phyloP scores from a whole-genome alignment of 2,113 vertebrate species.

The Tetraodon nigroviridis region DNA sequence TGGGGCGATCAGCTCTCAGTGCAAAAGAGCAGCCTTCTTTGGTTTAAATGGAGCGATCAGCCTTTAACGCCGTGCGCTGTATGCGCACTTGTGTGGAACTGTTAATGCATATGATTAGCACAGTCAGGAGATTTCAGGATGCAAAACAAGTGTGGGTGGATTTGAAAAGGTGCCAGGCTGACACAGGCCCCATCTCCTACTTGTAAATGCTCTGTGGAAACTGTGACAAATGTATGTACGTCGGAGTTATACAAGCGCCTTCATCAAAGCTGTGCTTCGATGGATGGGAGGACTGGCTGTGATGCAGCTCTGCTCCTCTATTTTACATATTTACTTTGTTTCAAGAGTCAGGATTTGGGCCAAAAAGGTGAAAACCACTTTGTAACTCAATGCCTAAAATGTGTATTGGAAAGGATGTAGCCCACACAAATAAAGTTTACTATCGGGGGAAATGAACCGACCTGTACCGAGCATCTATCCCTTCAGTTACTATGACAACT shows the following conservation, averaged over 20 bases:
- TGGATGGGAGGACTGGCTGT: background rate
- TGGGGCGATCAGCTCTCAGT: background rate
- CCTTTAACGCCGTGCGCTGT: conserved; percentile 12
- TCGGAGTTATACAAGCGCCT: conserved; percentile 18
- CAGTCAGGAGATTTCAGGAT: conserved; percentile 38
- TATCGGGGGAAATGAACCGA: background rate
- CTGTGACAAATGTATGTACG: conserved; percentile 26
- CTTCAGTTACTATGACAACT: too few species aligned
- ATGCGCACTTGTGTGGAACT: conserved; percentile 18
- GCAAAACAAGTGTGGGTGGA: conserved; percentile 62
- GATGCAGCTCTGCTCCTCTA: background rate
- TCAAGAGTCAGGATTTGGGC: too few species aligned
- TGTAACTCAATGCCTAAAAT: too few species aligned
- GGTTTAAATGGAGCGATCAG: conserved; percentile 9
- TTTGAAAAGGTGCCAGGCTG: conserved; percentile 44
- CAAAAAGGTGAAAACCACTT: too few species aligned
- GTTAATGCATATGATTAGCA: conserved; percentile 52
- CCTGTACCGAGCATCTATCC: too few species aligned
- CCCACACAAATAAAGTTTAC: too few species aligned
- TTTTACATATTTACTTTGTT: background rate
- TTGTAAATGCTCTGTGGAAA: conserved; percentile 37
- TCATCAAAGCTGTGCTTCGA: conserved; percentile 6
- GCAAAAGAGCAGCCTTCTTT: background rate
- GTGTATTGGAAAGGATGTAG: too few species aligned
- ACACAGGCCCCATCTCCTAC: conserved; percentile 43